Evolutionary conservation across 2,797 vertebrate genomes (phyloP).

Genomic region (Eleutherodactylus coqui): DNA sequence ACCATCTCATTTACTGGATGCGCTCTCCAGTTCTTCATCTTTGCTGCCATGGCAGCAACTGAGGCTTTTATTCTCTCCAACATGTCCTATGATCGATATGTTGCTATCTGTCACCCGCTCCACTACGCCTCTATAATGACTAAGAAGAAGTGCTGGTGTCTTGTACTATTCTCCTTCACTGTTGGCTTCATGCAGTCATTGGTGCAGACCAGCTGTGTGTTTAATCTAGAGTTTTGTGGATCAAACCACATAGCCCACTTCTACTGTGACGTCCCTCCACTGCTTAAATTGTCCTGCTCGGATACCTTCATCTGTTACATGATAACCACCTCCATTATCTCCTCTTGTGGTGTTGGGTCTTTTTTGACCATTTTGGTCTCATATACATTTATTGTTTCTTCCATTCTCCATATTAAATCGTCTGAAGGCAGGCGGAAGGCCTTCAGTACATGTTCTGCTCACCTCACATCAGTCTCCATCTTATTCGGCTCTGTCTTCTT

Average conservation of each 20-base stretch:
- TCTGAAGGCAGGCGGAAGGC: constrained; percentile 11
- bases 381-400: constrained; percentile 63
- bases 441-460: constrained; percentile 66
- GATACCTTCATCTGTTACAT: constrained; percentile 55
- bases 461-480: constrained; percentile 65
- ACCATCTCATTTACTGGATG: constrained; percentile 67
- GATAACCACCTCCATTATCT: constrained; percentile 44
- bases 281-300: not conserved
- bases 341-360: constrained; percentile 53
- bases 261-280: not conserved
- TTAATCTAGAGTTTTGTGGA: constrained; percentile 62
- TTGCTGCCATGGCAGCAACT: constrained; percentile 54
- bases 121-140: not conserved
- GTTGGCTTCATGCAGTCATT: not conserved
- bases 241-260: constrained; percentile 43
- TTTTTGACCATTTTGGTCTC: constrained; percentile 65
- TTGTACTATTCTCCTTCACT: constrained; percentile 53
- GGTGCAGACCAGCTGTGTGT: constrained; percentile 39
- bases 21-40: constrained; percentile 65
- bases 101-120: not conserved
- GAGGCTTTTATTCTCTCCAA: not conserved
- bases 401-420: constrained; percentile 62
- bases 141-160: not conserved
- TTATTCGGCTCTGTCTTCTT: constrained; percentile 67
- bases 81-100: constrained; percentile 3